Conservation (phyloP, 2,888 invertebrate genomes). For the Ganaspis brasiliensis region DNA sequence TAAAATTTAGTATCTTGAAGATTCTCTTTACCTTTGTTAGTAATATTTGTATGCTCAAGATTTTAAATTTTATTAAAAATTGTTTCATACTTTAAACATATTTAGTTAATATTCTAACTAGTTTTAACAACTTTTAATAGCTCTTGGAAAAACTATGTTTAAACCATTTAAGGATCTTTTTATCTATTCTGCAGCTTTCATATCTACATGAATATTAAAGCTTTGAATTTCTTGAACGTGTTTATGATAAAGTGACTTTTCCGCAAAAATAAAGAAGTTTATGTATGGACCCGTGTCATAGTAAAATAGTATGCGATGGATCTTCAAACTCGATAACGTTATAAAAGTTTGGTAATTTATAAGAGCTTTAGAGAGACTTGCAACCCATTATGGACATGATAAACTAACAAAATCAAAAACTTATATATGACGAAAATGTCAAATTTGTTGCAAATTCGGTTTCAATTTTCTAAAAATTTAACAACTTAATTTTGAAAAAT, state of each 20-base stretch:
- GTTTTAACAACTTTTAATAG: too few species aligned
- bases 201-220: not conserved
- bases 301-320: not conserved
- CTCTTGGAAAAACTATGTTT: too few species aligned
- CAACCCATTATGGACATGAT: not conserved
- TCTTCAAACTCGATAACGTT: slow-evolving; percentile 1
- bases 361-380: slow-evolving; percentile 1
- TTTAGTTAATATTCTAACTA: too few species aligned
- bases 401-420: not conserved
- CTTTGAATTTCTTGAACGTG: not conserved
- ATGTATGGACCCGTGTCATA: not conserved
- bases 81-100: too few species aligned
- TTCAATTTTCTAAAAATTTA: too few species aligned
- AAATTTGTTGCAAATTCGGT: too few species aligned
- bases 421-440: not conserved
- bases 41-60: too few species aligned
- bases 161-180: not conserved
- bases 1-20: too few species aligned
- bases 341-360: slow-evolving; percentile 8
- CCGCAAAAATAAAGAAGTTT: slow-evolving; percentile 2
- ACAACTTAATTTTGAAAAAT: too few species aligned
- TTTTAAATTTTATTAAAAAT: too few species aligned
- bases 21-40: too few species aligned
- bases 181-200: not conserved
- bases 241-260: not conserved